Evolutionary conservation across 1,140 invertebrate species (phyloP), one percentile per base, ranked within the genome.

Genomic region (Panagrolaimus sp.): DNA sequence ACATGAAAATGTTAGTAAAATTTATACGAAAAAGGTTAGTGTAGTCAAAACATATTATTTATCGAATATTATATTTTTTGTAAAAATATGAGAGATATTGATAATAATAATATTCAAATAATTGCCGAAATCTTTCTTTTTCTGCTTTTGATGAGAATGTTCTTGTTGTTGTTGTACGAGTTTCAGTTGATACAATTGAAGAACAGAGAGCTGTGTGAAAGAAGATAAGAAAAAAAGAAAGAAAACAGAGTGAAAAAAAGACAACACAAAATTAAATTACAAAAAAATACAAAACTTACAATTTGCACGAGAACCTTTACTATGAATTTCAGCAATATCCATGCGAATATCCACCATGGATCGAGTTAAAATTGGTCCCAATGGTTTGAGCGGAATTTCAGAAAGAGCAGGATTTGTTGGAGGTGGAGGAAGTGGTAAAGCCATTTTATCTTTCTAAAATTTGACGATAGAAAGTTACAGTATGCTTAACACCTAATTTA

Each of bases 271-370:
- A 58, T 12, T 21, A 12, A 58, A 55, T 4, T 17, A 8, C 2
- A 12, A 12, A 58, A 21, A 21, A 28, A 58, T 0, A 58, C 52
- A 26, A 52, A 79, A 74, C 76, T 72, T 67, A 81, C 79, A 81
- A 73, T 81, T 81, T 12, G 80, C 71, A 0, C 79, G 69, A 38
- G 79, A 82, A 38, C 63, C 63, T 67, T 81, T 63, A 17, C 70
- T 74, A 52, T 82, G 80, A 47, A 82, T 71, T 66, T 83, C 81
- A 24, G 76, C 73, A 66, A 82, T 83, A 47, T 83, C 81, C 48
- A 74, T 69, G 4, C 81, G 76, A 68, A 82, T 82, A 64, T 83
- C 76, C 12, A 79, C 71, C 77, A 82, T 77, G 28, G 81, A 78
- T n/a, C 79, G 74, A 14, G 68, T 71, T 1, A 82, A 76, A 65